Base-by-base conservation (phyloP, 2,113 vertebrate genomes). In the Megaptera novaeangliae region DNA sequence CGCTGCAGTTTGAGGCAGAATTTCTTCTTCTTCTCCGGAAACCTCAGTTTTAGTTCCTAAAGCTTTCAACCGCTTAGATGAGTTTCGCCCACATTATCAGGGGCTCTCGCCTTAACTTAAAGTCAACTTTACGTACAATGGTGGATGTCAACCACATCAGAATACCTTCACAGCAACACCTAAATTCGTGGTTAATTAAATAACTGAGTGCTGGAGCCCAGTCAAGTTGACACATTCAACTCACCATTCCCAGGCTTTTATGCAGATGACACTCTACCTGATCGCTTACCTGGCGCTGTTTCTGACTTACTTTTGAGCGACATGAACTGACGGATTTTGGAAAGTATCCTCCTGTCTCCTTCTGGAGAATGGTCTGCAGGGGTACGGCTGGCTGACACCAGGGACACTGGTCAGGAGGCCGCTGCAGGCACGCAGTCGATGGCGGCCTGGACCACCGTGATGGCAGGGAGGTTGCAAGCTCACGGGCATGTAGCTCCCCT, bases 401-500 rank as follows among this genome's bases (percentile, higher is more conserved):
- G 29, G 46, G 57, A 46, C 18, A 49, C 20, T 3, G 9, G 25
- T 15, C 41, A 41, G 36, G 36, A 94, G 44, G 72, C 59, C 49
- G 23, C 77, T 36, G 49, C 34, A 6, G 46, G 49, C 17, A 2
- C 20, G 18, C 2, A 6, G 31, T 39, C 18, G 8, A 3, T 4
- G 25, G 36, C 1, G 29, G 4, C 55, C 68, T 15, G 63, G 46
- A 21, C 20, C n/a, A 8, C 2, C 0, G 21, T 8, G 29, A 17
- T 8, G 20, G 36, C 12, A 0, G 7, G 0, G 20, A 31, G 13
- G 49, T 49, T 23, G 46, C 55, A 8, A 0, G 20, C 23, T 59
- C 59, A 3, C 0, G 6, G 34, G 31, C 8, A 0, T 5, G 34
- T 7, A n/a, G 25, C 39, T 59, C 10, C 6, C 1, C 0, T 0